Evolutionary conservation across 1,140 invertebrate species (phyloP), one percentile per base, ranked within the genome.

Genomic region (Sminthurinus signatus): DNA sequence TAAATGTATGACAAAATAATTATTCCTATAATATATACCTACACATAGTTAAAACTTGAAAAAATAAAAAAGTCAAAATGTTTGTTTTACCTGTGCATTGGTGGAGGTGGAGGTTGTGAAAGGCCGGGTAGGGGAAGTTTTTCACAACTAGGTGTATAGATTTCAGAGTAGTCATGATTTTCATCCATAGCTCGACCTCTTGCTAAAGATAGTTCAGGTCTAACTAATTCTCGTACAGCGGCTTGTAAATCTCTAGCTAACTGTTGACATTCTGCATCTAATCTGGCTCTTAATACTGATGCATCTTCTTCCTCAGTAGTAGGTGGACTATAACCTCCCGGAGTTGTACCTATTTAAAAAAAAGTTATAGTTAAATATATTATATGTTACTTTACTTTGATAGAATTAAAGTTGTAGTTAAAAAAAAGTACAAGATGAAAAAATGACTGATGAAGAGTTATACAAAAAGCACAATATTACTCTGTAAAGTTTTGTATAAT

Each of bases 71-170:
- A 19, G 44, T 23, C n/a, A 5, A 48, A n/a, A 36, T 8, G 15
- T 8, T n/a, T n/a, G n/a, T n/a, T 5, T 44, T 68, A 76, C 63
- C 80, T 73, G 74, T 95, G 91, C 43, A 95, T 75, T 0, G 92
- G 92, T 23, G 91, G 91, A 0, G 91, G 94, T 0, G 92, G 92
- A 1, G 91, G 88, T 68, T 87, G 81, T 3, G 79, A 75, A 62
- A 74, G 73, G 17, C 76, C 79, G 60, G n/a, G n/a, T n/a, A 78
- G 74, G 64, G 68, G 75, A 74, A 65, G 73, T 69, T 80, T 81
- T 78, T 92, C 90, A 74, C 88, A 84, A 71, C 87, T 91, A 0
- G 91, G 91, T n/a, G 90, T 94, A 73, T 93, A 93, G 14, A 94
- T 93, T 77, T 95, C 91, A 8, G 90, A 90, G 75, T 93, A 94